Base-by-base conservation (phyloP, 2,888 invertebrate genomes). In the Leucoma salicis region DNA sequence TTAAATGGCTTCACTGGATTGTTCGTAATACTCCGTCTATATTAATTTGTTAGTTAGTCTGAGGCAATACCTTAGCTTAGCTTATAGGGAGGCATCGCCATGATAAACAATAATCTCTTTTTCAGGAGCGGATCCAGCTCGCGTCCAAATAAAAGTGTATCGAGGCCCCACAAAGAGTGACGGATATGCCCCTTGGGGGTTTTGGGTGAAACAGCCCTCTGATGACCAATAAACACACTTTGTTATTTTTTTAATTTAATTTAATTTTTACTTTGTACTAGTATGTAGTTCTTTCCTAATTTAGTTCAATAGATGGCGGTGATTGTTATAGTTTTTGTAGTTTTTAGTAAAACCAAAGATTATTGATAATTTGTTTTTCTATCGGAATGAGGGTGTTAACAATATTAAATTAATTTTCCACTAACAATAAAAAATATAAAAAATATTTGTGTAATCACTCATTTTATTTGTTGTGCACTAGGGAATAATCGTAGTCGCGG, bases 91-190 rank as follows among this genome's bases (percentile, higher is more conserved):
- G n/a, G n/a, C n/a, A n/a, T n/a, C n/a, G n/a, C n/a, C n/a, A n/a
- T n/a, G n/a, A n/a, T n/a, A n/a, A n/a, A n/a, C n/a, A n/a, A n/a
- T n/a, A n/a, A n/a, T 37, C 33, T 13, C 18, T 37, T 24, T 28
- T 3, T 21, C 27, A 43, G 39, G 6, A 14, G 35, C 31, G 3
- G 91, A 92, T 50, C 83, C 90, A 10, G 92, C 91, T 2, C 78
- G 94, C 37, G 94, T 94, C 1, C 94, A 94, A 80, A 94, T 94
- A 51, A 94, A 94, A 76, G 94, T 94, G 28, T 94, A 94, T 78
- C 78, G 94, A 50, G 94, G 94, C 0, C 94, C 94, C 0, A 91
- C 92, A 1, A 92, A 92, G 57, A 85, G 91, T 51, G 92, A 91
- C 44, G 89, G 91, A 14, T 92, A 92, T 62, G 94, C 94, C 1